Evolutionary conservation across 1,140 invertebrate genomes (phyloP), one percentile per base, ranked within the genome.

Genomic region (Tenebrio molitor): DNA sequence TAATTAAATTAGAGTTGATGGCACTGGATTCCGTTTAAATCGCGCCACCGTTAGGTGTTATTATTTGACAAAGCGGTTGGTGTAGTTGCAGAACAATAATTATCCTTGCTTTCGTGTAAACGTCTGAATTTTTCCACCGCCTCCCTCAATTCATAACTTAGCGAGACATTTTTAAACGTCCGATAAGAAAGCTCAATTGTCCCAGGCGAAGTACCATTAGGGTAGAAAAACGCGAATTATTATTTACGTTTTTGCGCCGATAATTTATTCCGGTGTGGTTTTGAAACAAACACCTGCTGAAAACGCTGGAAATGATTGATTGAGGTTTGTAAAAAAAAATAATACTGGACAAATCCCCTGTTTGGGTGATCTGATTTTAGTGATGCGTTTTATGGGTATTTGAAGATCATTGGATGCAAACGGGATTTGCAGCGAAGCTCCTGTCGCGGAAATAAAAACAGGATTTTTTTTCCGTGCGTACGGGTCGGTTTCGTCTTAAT

Each of bases 61-160:
- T 19, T 50, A 21, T 50, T 50, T n/a, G 44, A 19, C 15, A 50
- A 17, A 17, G 14, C 12, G 44, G 44, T n/a, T n/a, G n/a, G n/a
- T 17, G 44, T 50, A 50, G 21, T 50, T 50, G 44, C 19, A 17
- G n/a, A n/a, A n/a, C 15, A n/a, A 12, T 17, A 58, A 58, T 58
- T 58, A 58, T 58, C 50, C 50, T 58, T 58, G 4, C 50, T 58
- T 12, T 17, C 50, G 17, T 17, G 21, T 12, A 58, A 25, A 58
- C 50, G 50, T 15, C 50, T 58, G 50, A 58, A 58, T 58, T 58
- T 58, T 58, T 29, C 29, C 50, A 58, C 23, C 29, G 1, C n/a
- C 23, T 58, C 23, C 23, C 50, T 29, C 23, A 14, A 50, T 50
- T 29, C 25, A 58, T 58, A 58, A 58, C 50, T 58, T 58, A 53